A percentile compares a stretch with the other conserved stretches of the same genome.
These are phyloP conservation scores for Hypomesus transpacificus DNA, from an alignment of 2,113 vertebrate species.

Conservation along the genomic window DNA sequence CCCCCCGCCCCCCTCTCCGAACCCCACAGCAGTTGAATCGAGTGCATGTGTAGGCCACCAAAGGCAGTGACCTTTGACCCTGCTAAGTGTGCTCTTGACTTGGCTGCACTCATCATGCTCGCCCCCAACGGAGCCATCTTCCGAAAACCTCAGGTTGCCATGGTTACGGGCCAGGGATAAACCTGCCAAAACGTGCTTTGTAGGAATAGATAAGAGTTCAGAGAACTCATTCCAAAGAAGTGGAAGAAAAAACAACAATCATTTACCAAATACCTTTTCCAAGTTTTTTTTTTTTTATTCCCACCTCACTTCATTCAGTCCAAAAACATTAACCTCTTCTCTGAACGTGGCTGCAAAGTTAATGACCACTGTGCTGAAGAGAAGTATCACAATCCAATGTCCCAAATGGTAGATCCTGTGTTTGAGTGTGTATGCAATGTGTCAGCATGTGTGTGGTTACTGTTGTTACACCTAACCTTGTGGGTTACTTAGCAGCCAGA, in stretches of 20 bases:
- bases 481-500: not conserved
- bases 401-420: not conserved
- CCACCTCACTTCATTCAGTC: not conserved
- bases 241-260: not conserved
- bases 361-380: not conserved
- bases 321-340: not conserved
- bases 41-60: not conserved
- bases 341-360: not conserved
- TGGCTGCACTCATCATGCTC: constrained; percentile 7
- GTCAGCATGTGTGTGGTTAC: not conserved
- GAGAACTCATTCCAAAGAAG: not conserved
- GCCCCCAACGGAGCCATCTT: not conserved
- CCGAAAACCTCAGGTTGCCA: not conserved
- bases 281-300: no score
- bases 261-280: not conserved
- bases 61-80: constrained; percentile 24
- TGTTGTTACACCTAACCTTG: not conserved
- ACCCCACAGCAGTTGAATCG: not conserved
- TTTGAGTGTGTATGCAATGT: not conserved
- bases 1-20: no score
- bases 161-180: not conserved
- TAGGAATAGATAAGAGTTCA: no score
- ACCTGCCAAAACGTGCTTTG: no score
- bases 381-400: not conserved
- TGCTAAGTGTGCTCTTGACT: not conserved